A percentile compares a stretch with the other conserved stretches of the same genome.
Evolutionary conservation across 2,888 invertebrate species (phyloP).

Genomic region (Orchestes rusci): DNA sequence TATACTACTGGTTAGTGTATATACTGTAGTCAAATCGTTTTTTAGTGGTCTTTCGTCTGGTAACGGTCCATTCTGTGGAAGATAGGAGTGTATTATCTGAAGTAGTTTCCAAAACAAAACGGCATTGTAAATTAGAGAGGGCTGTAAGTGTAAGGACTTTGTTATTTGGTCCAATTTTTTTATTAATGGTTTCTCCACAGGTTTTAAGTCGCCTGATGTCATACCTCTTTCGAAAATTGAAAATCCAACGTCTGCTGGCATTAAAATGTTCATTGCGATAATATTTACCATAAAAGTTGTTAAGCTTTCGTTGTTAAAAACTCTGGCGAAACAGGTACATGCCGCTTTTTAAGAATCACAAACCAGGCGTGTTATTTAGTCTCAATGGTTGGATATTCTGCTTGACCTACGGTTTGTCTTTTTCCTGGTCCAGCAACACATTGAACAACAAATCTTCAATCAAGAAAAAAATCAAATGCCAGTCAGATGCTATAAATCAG

Average conservation of each 20-base stretch:
- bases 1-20: too few relatives aligned
- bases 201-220: constrained; percentile 24
- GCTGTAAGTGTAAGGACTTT: constrained; percentile 11
- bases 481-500: too few relatives aligned
- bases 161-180: constrained; percentile 8
- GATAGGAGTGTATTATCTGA: constrained; percentile 22
- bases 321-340: constrained; percentile 6
- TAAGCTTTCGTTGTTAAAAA: constrained; percentile 19
- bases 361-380: constrained; percentile 9
- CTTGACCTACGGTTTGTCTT: constrained; percentile 5
- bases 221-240: constrained; percentile 24
- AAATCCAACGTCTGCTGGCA: constrained; percentile 10
- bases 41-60: constrained; percentile 18
- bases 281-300: constrained; percentile 13
- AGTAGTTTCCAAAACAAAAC: constrained; percentile 24
- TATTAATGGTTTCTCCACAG: constrained; percentile 24
- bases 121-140: constrained; percentile 27
- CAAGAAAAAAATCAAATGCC: background rate
- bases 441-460: constrained; percentile 7
- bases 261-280: constrained; percentile 11
- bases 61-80: constrained; percentile 22
- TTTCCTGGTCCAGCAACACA: constrained; percentile 11
- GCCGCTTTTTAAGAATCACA: too few relatives aligned
- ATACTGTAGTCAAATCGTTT: too few relatives aligned
- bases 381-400: constrained; percentile 9